A percentile compares a stretch with the other conserved stretches of the same genome.
Conservation (phyloP, 2,888 invertebrate genomes). For the Drosophila pseudotalamancana region DNA sequence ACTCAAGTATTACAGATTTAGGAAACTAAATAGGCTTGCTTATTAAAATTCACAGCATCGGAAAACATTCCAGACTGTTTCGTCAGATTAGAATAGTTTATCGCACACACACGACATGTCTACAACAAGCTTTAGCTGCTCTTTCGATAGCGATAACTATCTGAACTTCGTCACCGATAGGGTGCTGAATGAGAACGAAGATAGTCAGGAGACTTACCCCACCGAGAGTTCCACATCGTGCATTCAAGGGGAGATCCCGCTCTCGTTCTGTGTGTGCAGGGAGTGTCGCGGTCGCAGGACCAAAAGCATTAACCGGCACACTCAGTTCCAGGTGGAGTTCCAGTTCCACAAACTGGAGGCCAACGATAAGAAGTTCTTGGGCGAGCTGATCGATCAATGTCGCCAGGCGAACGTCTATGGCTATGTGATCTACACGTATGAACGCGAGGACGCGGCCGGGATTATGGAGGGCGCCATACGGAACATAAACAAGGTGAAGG, state of each 20-base stretch:
- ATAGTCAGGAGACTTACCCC: rapidly evolving
- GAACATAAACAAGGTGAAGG: neutral
- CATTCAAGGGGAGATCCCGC: rapidly evolving
- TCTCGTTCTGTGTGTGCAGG: neutral
- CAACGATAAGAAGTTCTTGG: rapidly evolving
- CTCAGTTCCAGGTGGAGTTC: neutral
- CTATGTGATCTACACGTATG: neutral
- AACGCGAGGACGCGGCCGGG: neutral
- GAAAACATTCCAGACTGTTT: no score
- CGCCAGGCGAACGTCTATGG: neutral
- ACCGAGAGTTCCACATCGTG: rapidly evolving
- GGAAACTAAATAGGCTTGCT: no score
- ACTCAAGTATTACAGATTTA: no score
- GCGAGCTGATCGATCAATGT: neutral
- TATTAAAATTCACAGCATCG: no score
- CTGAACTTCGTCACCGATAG: neutral
- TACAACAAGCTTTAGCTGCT: neutral
- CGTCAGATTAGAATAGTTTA: no score
- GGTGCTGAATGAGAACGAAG: rapidly evolving
- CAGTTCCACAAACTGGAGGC: neutral
- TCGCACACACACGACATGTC: no score
- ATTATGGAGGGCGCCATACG: slow-evolving; percentile 8
- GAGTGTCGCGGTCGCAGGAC: neutral
- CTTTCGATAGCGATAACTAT: neutral
- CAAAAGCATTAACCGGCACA: neutral